Base-by-base conservation (phyloP, 2,797 vertebrate species). In the Scolopax rusticola region DNA sequence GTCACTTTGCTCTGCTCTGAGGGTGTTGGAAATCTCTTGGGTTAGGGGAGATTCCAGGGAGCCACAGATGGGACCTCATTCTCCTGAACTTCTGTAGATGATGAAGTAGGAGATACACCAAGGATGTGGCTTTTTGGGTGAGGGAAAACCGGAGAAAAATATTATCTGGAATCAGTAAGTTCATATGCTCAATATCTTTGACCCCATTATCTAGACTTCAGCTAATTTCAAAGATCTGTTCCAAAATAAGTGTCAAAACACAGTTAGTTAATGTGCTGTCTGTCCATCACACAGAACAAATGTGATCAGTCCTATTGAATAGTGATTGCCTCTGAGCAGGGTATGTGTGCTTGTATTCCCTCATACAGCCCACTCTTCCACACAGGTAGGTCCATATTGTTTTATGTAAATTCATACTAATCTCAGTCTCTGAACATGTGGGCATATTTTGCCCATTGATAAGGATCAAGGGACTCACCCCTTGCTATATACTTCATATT, bases 401-500 rank as follows among this genome's bases (percentile, higher is more conserved):
- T 91, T 76, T 77, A 89, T 89, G 86, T n/a, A 95, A 93, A 97
- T 97, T 84, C 50, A 64, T 91, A 56, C 32, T 84, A 84, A 80
- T 89, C 77, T 86, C 68, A 54, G 2, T 36, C 38, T 79, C 53
- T 77, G 4, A 64, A 71, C 69, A 41, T 64, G 32, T 87, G 83
- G n/a, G 67, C 45, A 54, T 84, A 89, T 93, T 94, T 93, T 70
- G 86, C 36, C 76, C 11, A 3, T 64, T 82, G 85, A 80, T 84
- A 84, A 86, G 51, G 84, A 95, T 92, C 73, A 80, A 93, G 64
- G 51, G 64, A 88, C 45, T 77, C 53, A 82, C 56, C 33, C 24
- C 59, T 85, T 87, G 80, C 87, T 69, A 67, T 89, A 54, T 57
- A 84, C 59, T 94, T 96, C 79, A 84, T 86, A 93, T 94, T 95